phyloP scores from a whole-genome alignment of 2,113 vertebrate genomes.

The Psettodes erumei region DNA sequence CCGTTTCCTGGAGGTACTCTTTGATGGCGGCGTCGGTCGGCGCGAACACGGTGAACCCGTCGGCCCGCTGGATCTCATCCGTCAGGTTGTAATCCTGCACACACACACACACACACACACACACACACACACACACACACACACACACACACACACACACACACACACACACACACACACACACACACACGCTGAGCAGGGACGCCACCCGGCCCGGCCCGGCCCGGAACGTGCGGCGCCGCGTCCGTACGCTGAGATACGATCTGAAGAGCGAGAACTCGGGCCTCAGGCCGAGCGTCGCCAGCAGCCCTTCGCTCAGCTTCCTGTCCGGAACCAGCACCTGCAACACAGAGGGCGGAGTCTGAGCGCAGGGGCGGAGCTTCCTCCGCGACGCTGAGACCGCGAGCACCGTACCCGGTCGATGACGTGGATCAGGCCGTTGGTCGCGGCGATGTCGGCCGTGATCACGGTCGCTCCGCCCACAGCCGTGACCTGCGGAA shows the following conservation, averaged over 20 bases:
- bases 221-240: too few species aligned
- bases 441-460: conserved; percentile 85
- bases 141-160: not conserved
- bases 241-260: conserved; percentile 84
- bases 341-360: conserved; percentile 62
- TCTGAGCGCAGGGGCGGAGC: rapidly evolving
- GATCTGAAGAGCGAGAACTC: conserved; percentile 90
- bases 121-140: conserved; percentile 1
- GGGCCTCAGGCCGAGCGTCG: conserved; percentile 85
- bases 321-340: conserved; percentile 86
- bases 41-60: conserved; percentile 89
- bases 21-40: conserved; percentile 87
- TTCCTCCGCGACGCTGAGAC: not conserved
- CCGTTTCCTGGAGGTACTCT: conserved; percentile 83
- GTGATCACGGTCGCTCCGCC: conserved; percentile 83
- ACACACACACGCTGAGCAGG: not conserved
- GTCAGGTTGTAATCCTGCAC: conserved; percentile 88
- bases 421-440: conserved; percentile 91
- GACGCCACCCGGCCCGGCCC: too few species aligned
- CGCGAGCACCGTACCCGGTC: conserved; percentile 81
- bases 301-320: conserved; percentile 81
- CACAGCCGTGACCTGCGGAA: conserved; percentile 81
- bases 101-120: not conserved
- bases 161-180: not conserved
- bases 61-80: conserved; percentile 80